Percentiles rank a stretch among this genome's conserved stretches.
phyloP scores from a whole-genome alignment of 64 coral and sea anemone species.

The Trachythela sp. region DNA sequence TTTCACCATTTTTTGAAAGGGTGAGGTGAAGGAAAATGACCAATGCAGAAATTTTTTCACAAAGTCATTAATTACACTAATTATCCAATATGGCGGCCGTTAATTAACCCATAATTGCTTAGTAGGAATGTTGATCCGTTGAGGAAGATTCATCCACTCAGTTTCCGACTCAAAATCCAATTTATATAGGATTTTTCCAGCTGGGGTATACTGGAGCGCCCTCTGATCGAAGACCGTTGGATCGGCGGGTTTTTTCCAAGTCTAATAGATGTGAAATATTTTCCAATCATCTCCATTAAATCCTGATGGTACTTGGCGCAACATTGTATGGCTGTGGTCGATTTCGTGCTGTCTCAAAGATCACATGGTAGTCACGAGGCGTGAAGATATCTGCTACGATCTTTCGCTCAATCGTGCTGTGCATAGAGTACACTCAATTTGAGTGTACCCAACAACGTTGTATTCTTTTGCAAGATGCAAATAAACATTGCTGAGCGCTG shows the following conservation, averaged over 20 bases:
- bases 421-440: conserved; percentile 30
- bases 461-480: conserved; percentile 18
- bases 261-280: not conserved
- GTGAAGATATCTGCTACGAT: not conserved
- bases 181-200: not conserved
- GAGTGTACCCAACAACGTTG: conserved; percentile 29
- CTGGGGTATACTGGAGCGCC: not conserved
- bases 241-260: not conserved
- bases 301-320: not conserved
- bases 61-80: no score
- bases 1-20: no score
- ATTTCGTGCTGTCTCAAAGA: not conserved
- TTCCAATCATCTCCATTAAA: not conserved
- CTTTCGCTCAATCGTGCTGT: conserved; percentile 18
- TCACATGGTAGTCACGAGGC: not conserved
- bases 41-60: no score
- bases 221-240: not conserved
- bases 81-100: no score
- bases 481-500: not conserved
- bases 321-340: conserved; percentile 9
- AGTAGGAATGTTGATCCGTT: not conserved
- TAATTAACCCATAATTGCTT: no score
- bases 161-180: not conserved
- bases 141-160: not conserved
- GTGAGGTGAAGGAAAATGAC: no score